These are phyloP conservation scores for Kryptopterus vitreolus DNA, from an alignment of 2,797 vertebrate species.

Conservation along the genomic window DNA sequence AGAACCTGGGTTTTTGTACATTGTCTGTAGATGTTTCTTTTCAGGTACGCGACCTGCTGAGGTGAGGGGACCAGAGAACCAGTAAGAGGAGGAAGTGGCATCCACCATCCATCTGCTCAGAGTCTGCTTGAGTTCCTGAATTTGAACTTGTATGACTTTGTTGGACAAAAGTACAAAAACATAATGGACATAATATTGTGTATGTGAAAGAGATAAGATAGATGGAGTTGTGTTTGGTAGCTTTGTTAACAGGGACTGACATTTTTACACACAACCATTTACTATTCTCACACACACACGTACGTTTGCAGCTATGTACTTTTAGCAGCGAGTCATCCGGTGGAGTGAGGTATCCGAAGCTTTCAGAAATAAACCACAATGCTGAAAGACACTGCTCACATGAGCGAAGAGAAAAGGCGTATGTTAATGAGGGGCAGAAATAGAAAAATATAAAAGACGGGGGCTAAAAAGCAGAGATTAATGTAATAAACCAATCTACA, in stretches of 20 bases:
- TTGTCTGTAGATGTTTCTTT: no score
- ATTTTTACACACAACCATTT: slow-evolving; percentile 46
- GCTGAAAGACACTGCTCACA: background rate
- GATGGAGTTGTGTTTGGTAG: background rate
- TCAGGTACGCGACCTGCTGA: no score
- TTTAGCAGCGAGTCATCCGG: slow-evolving; percentile 36
- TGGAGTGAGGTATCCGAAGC: slow-evolving; percentile 24
- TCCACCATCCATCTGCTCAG: no score
- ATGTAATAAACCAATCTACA: background rate
- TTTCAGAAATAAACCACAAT: slow-evolving; percentile 19
- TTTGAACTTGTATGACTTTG: no score
- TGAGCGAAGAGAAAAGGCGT: background rate
- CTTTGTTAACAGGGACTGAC: slow-evolving; percentile 48
- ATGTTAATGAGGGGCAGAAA: background rate
- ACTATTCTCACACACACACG: slow-evolving; percentile 44
- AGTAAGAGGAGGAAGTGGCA: no score
- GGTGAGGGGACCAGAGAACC: no score
- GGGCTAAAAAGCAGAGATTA: no score
- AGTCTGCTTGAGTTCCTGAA: no score
- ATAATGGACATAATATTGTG: background rate
- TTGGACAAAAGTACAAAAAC: background rate
- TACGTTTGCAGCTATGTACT: slow-evolving; percentile 17
- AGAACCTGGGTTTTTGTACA: no score
- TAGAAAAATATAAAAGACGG: background rate
- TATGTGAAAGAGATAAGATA: background rate